phyloP scores from a whole-genome alignment of 2,113 vertebrate species.

The Rhizomys pruinosus region DNA sequence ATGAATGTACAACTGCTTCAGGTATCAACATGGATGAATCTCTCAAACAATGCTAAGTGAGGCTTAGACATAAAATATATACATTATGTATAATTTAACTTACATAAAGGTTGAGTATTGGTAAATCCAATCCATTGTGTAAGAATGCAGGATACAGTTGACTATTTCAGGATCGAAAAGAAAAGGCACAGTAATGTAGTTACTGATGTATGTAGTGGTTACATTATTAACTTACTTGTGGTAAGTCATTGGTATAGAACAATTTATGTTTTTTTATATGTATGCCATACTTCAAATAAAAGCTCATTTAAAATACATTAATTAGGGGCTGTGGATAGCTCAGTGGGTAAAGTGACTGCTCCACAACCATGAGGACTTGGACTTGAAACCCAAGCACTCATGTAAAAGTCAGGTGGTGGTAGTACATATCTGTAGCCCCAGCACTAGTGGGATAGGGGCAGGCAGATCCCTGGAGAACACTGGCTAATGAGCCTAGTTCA shows the following conservation, averaged over 20 bases:
- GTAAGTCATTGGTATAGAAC: background rate
- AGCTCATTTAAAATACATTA: background rate
- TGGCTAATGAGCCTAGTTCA: too few species aligned
- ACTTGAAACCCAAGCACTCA: background rate
- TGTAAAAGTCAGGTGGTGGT: background rate
- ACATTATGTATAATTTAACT: background rate
- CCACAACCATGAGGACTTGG: background rate
- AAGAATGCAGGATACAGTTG: background rate
- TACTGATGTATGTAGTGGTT: background rate
- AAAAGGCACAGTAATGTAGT: background rate
- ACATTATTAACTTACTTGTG: background rate
- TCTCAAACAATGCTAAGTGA: background rate
- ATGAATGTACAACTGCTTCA: background rate
- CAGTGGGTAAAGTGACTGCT: background rate
- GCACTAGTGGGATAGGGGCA: background rate
- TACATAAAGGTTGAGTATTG: background rate
- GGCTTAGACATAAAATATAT: constrained; percentile 27
- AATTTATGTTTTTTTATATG: background rate
- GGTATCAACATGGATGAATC: background rate
- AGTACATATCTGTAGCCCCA: background rate
- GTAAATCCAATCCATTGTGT: background rate
- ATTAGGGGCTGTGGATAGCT: background rate
- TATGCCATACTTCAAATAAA: background rate
- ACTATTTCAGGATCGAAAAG: background rate
- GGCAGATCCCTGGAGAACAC: too few species aligned